Base-by-base conservation (phyloP, 2,888 invertebrate species). In the Orthosia incerta region DNA sequence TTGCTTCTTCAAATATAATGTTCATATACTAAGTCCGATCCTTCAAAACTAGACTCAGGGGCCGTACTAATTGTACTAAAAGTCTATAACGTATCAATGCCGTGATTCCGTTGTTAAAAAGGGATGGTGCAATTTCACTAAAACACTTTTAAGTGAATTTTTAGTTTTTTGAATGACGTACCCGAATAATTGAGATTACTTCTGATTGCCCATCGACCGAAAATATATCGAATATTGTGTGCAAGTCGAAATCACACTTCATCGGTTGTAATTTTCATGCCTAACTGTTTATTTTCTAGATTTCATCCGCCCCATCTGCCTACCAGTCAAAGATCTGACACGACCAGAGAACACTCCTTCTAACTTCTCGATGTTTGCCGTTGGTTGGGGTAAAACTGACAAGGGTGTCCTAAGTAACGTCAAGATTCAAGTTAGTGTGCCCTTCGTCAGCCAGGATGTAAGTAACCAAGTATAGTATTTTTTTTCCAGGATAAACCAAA, bases 241-340 rank as follows among this genome's bases (percentile, higher is more conserved):
- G 31, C 31, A 7, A 31, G 0, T 31, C 31, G 31, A 31, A 31
- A 31, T 31, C 31, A 31, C 31, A 31, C 31, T 31, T 31, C 31
- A 31, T 31, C 31, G 31, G 5, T 55, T 55, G 20, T 20, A 0
- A 1, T 55, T 55, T 55, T 57, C 18, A 57, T 57, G 18, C 18
- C 9, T 23, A 13, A 46, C 74, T 65, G 4, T 46, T 51, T 16
- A 31, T 20, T 31, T 81, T 82, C 7, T 60, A 82, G 82, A 79
- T 39, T 82, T 82, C 55, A 82, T 82, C 16, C 82, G 82, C 3
- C 82, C 82, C 12, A 31, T 82, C 13, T 82, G 82, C 50, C 45
- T 82, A 5, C 82, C 82, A 18, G n/a, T 20, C 11, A 39, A 23
- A 16, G 82, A 82, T 18, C 9, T 73, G 15, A 76, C 82, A 0